These are phyloP conservation scores for Labeo catla DNA, from an alignment of 2,113 vertebrate genomes.

Conservation along the genomic window DNA sequence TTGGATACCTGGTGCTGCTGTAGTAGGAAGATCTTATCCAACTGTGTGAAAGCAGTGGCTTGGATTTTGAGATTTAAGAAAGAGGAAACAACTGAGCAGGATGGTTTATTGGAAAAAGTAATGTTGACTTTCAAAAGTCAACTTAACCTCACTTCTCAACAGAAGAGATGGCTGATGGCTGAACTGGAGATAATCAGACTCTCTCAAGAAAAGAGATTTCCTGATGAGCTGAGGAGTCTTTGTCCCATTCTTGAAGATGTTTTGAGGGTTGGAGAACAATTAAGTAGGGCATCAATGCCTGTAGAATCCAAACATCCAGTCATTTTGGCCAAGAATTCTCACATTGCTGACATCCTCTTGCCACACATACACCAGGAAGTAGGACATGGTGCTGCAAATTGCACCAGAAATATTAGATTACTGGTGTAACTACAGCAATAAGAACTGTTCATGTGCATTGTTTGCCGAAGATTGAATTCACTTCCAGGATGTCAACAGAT, in stretches of 20 bases:
- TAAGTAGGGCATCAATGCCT: constrained; percentile 38
- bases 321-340: constrained; percentile 28
- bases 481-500: constrained; percentile 32
- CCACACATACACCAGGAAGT: constrained; percentile 28
- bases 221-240: constrained; percentile 1
- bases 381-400: constrained; percentile 12
- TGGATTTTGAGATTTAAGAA: too few relatives aligned
- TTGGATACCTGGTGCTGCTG: too few relatives aligned
- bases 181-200: constrained; percentile 18
- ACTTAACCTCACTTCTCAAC: neutral
- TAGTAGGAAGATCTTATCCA: too few relatives aligned
- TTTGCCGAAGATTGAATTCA: constrained; percentile 20
- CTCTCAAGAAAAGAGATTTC: too few relatives aligned
- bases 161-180: too few relatives aligned
- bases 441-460: neutral
- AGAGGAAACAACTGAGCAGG: too few relatives aligned
- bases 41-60: too few relatives aligned
- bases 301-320: constrained; percentile 38
- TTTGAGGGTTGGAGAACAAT: constrained; percentile 20
- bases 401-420: constrained; percentile 21
- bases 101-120: neutral
- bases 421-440: neutral
- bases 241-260: neutral
- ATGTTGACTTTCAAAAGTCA: neutral
- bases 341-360: constrained; percentile 22